Conservation (phyloP, 2,888 invertebrate species). For the Tipula unca region DNA sequence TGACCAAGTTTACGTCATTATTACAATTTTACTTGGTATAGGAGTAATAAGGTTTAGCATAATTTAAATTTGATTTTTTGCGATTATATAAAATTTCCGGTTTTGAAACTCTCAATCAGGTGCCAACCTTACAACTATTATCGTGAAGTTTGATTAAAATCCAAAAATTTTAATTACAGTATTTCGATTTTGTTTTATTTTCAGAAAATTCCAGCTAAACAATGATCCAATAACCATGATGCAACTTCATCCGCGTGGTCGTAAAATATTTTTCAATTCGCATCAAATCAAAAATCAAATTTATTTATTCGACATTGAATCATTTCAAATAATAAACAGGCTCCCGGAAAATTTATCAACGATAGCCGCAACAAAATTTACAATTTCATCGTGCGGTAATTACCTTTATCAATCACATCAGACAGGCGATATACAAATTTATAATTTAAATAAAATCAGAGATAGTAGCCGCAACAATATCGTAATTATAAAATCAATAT, state of each 20-base stretch:
- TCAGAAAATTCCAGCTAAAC: not conserved
- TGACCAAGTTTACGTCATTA: too few species aligned
- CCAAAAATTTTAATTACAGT: too few species aligned
- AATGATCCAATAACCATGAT: not conserved
- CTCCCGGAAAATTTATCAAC: not conserved
- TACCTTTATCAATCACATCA: not conserved
- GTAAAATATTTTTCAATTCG: slow-evolving; percentile 15
- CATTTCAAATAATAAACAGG: not conserved
- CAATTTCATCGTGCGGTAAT: slow-evolving; percentile 3
- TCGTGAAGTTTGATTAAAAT: too few species aligned
- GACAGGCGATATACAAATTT: not conserved
- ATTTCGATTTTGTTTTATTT: too few species aligned
- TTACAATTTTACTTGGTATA: too few species aligned
- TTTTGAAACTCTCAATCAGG: too few species aligned
- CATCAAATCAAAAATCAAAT: not conserved
- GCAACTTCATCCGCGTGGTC: slow-evolving; percentile 3
- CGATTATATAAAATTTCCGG: too few species aligned
- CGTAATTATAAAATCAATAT: not conserved
- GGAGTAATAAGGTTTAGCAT: too few species aligned
- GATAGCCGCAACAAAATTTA: not conserved
- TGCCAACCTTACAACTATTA: too few species aligned
- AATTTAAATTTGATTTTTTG: too few species aligned
- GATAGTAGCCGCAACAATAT: not conserved
- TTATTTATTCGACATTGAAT: not conserved
- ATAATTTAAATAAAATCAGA: not conserved